Conservation (phyloP, 2,113 vertebrate species). For the Hippocampus comes region DNA sequence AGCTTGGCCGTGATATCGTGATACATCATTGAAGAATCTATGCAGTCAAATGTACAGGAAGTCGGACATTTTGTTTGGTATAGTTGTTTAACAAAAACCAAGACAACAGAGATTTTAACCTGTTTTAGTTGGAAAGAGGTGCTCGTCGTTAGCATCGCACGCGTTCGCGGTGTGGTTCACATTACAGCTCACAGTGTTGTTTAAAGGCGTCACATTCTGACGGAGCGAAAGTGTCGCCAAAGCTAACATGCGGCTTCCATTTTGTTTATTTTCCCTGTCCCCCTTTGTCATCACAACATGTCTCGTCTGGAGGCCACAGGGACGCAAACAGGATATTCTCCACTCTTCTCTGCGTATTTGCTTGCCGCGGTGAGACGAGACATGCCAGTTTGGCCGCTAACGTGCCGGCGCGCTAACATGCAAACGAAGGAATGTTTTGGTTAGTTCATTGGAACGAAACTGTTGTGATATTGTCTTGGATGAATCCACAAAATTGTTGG, state of each 20-base stretch:
- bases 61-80: too few relatives aligned
- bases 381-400: not conserved
- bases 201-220: not conserved
- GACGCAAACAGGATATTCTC: conserved; percentile 15
- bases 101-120: not conserved
- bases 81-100: not conserved
- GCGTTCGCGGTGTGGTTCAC: not conserved
- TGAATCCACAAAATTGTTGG: not conserved
- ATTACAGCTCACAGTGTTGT: not conserved
- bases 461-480: not conserved
- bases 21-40: too few relatives aligned
- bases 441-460: not conserved
- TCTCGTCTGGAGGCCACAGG: not conserved
- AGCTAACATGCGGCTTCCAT: conserved; percentile 23
- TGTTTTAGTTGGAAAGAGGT: not conserved
- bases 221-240: conserved; percentile 14
- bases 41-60: too few relatives aligned
- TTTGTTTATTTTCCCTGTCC: conserved; percentile 10
- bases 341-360: conserved; percentile 8
- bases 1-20: too few relatives aligned
- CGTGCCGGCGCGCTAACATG: not conserved
- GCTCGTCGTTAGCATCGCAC: not conserved
- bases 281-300: conserved; percentile 14
- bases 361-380: not conserved
- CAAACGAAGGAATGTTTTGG: not conserved